A percentile compares a stretch with the other conserved stretches of the same genome.
Evolutionary conservation across 2,797 vertebrate genomes (phyloP).

Genomic region (Neopelma chrysocephalum): DNA sequence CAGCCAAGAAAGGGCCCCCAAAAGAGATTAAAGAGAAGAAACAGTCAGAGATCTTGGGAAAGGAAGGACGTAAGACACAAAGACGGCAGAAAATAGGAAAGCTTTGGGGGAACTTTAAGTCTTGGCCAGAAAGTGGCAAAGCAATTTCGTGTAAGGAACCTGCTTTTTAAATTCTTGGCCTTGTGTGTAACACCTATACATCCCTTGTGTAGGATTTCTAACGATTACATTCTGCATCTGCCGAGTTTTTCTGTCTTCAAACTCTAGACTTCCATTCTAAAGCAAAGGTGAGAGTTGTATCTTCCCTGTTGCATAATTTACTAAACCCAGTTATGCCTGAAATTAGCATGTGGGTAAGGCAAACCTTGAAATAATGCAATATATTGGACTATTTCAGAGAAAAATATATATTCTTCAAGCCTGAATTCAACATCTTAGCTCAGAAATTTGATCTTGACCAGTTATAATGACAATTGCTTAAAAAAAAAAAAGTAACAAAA

Average conservation of each 20-base stretch:
- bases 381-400: not conserved
- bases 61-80: not conserved
- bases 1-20: not conserved
- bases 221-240: not conserved
- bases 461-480: not conserved
- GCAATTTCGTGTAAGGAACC: not conserved
- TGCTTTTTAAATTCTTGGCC: not conserved
- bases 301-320: not conserved
- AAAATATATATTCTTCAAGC: not conserved
- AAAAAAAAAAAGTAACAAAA: not conserved
- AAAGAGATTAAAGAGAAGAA: not conserved
- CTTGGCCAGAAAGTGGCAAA: not conserved
- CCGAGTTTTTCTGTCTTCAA: not conserved
- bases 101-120: not conserved
- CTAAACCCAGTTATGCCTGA: not conserved
- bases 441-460: not conserved
- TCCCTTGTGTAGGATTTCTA: not conserved
- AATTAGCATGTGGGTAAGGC: not conserved
- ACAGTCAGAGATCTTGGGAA: not conserved
- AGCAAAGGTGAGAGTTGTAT: not conserved
- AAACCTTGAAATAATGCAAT: not conserved
- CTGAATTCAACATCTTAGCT: not conserved
- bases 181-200: not conserved
- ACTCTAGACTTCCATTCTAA: not conserved
- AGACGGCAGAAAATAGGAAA: not conserved